Conservation (phyloP, 1,140 invertebrate genomes). For the Drosophila nannoptera region DNA sequence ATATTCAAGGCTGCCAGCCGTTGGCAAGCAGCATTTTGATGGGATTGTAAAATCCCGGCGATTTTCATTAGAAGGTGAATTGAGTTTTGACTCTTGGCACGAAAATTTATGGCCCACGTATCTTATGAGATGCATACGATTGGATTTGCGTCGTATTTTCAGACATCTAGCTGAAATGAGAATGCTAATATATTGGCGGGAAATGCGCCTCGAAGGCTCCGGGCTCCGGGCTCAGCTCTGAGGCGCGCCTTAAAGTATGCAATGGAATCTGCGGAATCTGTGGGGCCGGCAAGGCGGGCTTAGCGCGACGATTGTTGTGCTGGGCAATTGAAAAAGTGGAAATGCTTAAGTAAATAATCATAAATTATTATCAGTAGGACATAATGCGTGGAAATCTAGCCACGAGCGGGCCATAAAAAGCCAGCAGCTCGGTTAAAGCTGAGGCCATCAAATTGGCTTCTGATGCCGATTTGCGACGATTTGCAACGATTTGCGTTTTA, state of each 20-base stretch:
- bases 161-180: not conserved
- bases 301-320: slow-evolving; percentile 29
- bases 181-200: not conserved
- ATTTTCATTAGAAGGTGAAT: slow-evolving; percentile 63
- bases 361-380: slow-evolving; percentile 71
- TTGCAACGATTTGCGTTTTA: slow-evolving; percentile 56
- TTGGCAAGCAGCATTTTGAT: slow-evolving; percentile 44
- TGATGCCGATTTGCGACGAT: slow-evolving; percentile 63
- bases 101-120: slow-evolving; percentile 25
- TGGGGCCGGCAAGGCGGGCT: not conserved
- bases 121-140: slow-evolving; percentile 18
- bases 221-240: not conserved
- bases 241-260: slow-evolving; percentile 19
- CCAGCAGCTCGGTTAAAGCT: slow-evolving; percentile 39
- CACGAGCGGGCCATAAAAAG: slow-evolving; percentile 68
- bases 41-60: slow-evolving; percentile 50
- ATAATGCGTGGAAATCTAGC: slow-evolving; percentile 69
- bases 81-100: slow-evolving; percentile 20
- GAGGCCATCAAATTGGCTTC: slow-evolving; percentile 72
- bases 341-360: slow-evolving; percentile 58
- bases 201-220: not conserved
- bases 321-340: slow-evolving; percentile 47
- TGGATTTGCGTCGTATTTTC: not conserved
- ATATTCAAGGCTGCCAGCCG: slow-evolving; percentile 14
- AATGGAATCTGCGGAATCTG: not conserved